phyloP scores from a whole-genome alignment of 2,113 vertebrate species.

The Pitta sordida region DNA sequence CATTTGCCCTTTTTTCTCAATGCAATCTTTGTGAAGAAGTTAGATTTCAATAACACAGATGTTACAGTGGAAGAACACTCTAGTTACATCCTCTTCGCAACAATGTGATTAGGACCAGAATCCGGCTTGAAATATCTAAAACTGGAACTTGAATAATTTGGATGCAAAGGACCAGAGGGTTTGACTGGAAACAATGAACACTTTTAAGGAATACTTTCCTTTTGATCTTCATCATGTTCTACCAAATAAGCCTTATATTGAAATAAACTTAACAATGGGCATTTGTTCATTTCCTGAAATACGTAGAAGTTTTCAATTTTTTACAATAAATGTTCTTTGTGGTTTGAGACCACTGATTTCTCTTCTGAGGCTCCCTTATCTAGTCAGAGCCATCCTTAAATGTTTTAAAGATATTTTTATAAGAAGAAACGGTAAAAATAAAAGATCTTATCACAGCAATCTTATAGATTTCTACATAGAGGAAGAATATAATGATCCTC shows the following conservation, averaged over 20 bases:
- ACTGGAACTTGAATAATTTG: not conserved
- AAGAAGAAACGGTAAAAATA: not conserved
- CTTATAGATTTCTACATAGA: not conserved
- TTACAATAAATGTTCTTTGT: not conserved
- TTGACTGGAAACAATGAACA: not conserved
- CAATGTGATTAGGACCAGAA: not conserved
- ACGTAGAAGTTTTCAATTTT: not conserved
- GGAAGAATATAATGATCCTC: not conserved
- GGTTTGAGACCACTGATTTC: not conserved
- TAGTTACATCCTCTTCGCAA: not conserved
- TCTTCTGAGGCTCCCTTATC: not conserved
- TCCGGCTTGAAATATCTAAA: not conserved
- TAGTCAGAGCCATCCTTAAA: not conserved
- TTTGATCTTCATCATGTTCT: not conserved
- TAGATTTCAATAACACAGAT: constrained; percentile 2
- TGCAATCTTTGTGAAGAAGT: not conserved
- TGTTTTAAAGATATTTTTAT: not conserved
- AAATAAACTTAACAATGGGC: not conserved
- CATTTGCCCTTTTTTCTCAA: constrained; percentile 7
- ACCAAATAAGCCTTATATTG: not conserved
- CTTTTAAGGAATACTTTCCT: not conserved
- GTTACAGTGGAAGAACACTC: not conserved
- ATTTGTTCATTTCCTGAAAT: not conserved
- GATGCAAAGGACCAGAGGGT: not conserved
- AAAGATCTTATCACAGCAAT: not conserved